These are phyloP conservation scores for Lysiphlebus fabarum DNA, from an alignment of 1,140 invertebrate genomes.

Conservation along the genomic window DNA sequence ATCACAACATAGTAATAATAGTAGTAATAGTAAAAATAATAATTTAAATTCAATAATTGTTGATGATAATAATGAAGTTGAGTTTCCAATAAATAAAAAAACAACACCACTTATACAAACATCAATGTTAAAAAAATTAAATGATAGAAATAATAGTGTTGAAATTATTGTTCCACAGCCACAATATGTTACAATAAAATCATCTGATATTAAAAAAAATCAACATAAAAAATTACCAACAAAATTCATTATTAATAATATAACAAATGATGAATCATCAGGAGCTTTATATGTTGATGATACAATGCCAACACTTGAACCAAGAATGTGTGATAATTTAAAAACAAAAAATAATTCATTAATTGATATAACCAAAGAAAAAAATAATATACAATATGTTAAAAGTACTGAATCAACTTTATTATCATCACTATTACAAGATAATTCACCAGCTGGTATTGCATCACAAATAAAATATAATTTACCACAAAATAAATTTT, in stretches of 20 bases:
- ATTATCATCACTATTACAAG: background rate
- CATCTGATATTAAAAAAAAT: slow-evolving; percentile 12
- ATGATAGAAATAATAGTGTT: background rate
- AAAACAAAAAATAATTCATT: background rate
- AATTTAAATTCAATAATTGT: too few relatives aligned
- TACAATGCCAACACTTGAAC: background rate
- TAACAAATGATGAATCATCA: background rate
- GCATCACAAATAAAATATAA: slow-evolving; percentile 8
- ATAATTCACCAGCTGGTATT: slow-evolving; percentile 8
- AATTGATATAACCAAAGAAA: background rate
- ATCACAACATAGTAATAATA: too few relatives aligned
- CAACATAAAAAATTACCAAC: slow-evolving; percentile 24
- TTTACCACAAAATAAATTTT: slow-evolving; percentile 7
- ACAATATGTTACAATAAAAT: slow-evolving; percentile 3
- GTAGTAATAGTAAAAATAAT: too few relatives aligned
- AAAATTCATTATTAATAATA: slow-evolving; percentile 5
- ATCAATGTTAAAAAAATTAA: slow-evolving; percentile 14
- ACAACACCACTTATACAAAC: background rate
- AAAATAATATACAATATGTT: too few relatives aligned
- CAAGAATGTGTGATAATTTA: slow-evolving; percentile 25
- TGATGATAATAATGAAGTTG: too few relatives aligned
- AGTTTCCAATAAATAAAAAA: too few relatives aligned
- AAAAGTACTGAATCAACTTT: background rate
- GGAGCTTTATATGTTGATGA: background rate
- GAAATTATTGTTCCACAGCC: slow-evolving; percentile 18